A percentile compares a stretch with the other conserved stretches of the same genome.
These are phyloP conservation scores for Pelvicachromis taeniatus DNA, from an alignment of 2,113 vertebrate genomes.

Conservation along the genomic window DNA sequence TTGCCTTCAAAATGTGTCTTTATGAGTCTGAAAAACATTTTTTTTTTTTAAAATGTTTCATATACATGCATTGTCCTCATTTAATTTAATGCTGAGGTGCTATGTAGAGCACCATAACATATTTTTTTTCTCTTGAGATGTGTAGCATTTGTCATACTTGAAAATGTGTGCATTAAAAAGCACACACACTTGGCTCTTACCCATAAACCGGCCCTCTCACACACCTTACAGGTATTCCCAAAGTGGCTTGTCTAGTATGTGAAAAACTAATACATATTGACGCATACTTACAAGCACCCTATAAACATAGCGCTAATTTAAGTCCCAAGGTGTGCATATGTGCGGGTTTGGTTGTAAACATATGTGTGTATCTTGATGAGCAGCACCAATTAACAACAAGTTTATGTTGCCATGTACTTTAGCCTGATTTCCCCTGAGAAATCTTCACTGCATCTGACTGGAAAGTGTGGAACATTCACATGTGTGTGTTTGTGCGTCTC, in stretches of 20 bases:
- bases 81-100: slow-evolving; percentile 1
- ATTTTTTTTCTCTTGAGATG: background rate
- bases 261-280: slow-evolving; percentile 47
- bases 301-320: slow-evolving; percentile 23
- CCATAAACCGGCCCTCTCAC: background rate
- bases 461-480: slow-evolving; percentile 1
- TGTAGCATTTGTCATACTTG: slow-evolving; percentile 43
- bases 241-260: slow-evolving; percentile 26
- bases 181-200: background rate
- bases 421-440: slow-evolving; percentile 74
- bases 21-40: background rate
- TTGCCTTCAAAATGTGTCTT: background rate
- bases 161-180: background rate
- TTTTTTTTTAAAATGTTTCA: background rate
- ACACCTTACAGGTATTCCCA: background rate
- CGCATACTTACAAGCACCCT: slow-evolving; percentile 8
- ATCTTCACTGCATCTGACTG: slow-evolving; percentile 54
- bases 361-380: slow-evolving; percentile 24
- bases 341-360: background rate
- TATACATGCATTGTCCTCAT: slow-evolving; percentile 48
- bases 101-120: background rate
- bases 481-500: background rate
- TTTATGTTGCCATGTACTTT: slow-evolving; percentile 61
- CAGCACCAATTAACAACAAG: slow-evolving; percentile 64
- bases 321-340: slow-evolving; percentile 8